Base-by-base conservation (phyloP, 2,113 vertebrate species). In the Saccopteryx leptura region DNA sequence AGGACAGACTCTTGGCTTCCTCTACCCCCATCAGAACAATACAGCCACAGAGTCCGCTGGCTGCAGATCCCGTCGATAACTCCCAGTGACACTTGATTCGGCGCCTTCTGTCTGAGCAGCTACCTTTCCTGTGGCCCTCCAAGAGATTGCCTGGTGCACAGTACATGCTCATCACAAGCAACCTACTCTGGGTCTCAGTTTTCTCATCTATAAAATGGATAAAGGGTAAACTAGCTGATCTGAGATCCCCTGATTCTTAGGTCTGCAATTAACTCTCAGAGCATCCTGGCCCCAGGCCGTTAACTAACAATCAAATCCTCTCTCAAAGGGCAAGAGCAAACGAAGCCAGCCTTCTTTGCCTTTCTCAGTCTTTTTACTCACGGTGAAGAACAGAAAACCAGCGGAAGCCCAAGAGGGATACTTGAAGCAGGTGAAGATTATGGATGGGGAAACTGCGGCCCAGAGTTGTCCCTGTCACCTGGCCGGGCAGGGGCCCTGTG, bases 101-200 rank as follows among this genome's bases (percentile, higher is more conserved):
- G 95, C 63, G 58, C 96, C 94, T 96, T 88, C 85, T 58, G 95
- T 97, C 97, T 97, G 95, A 78, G 28, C 71, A 92, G 80, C 81
- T 94, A 46, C 84, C 56, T 81, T 91, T 75, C 78, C 21, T 31
- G 76, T 7, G 2, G 61, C 48, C 74, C n/a, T 93, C 48, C 79
- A 46, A 52, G 56, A 80, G 46, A 50, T 11, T 4, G 8, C 31
- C 39, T 69, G 28, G 24, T 19, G 87, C 52, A 60, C 54, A 75
- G 61, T 60, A 39, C 60, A 85, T 33, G 63, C 63, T 28, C 52
- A 26, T n/a, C 65, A 26, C 50, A 76, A 88, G 88, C 74, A 58
- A 39, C 39, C 31, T 31, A 46, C 46, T 68, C 60, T 50, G 18
- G 31, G 17, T 26, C 81, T 97, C 81, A 56, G 85, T 95, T 81